Percentiles rank a stretch among this genome's conserved stretches.
These are phyloP conservation scores for Cotesia glomerata DNA, from an alignment of 1,140 invertebrate genomes.

Conservation along the genomic window DNA sequence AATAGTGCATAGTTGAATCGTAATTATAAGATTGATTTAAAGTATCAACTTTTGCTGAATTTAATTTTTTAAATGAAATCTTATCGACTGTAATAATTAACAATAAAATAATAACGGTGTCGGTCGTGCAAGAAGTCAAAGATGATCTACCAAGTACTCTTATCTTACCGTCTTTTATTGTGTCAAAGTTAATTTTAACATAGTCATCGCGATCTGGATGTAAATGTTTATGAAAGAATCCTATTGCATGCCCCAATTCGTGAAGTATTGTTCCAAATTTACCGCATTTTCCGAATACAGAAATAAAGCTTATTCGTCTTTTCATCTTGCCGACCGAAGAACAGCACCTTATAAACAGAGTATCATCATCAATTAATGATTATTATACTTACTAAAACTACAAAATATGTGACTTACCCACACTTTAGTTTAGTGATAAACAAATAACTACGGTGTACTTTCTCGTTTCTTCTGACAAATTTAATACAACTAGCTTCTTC, in stretches of 20 bases:
- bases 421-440: conserved; percentile 95
- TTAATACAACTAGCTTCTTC: conserved; percentile 98
- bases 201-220: conserved; percentile 93
- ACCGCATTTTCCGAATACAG: conserved; percentile 98
- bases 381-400: too few relatives aligned
- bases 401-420: conserved; percentile 74
- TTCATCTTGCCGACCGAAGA: conserved; percentile 97
- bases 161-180: conserved; percentile 96
- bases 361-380: too few relatives aligned
- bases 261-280: conserved; percentile 99
- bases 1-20: conserved; percentile 98
- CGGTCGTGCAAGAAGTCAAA: too few relatives aligned
- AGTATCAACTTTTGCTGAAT: conserved; percentile 94
- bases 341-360: conserved; percentile 78
- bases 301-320: conserved; percentile 95
- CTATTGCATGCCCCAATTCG: conserved; percentile 97
- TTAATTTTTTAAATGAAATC: conserved; percentile 44
- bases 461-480: conserved; percentile 87
- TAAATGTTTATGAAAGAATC: conserved; percentile 99
- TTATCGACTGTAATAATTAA: too few relatives aligned
- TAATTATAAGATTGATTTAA: conserved; percentile 95
- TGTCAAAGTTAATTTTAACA: conserved; percentile 91
- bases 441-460: conserved; percentile 93
- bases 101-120: too few relatives aligned
- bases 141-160: conserved; percentile 71